Conservation (phyloP, 2,113 vertebrate genomes). For the Tyrannus savana region DNA sequence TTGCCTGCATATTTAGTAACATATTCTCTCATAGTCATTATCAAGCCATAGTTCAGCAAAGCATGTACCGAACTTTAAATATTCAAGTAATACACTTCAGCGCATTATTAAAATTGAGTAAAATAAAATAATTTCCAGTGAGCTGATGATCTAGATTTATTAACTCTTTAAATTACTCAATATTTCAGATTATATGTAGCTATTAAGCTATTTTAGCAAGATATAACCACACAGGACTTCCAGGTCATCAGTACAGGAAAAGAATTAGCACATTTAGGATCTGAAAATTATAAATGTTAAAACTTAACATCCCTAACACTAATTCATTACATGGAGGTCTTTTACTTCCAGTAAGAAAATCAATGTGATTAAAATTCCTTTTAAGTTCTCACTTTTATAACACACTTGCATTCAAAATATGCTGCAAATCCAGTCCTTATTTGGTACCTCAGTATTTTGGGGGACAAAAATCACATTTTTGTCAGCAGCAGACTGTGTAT, state of each 20-base stretch:
- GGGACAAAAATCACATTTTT: slow-evolving; percentile 37
- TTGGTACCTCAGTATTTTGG: not conserved
- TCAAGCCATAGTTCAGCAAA: slow-evolving; percentile 30
- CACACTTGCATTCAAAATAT: slow-evolving; percentile 21
- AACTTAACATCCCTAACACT: not conserved
- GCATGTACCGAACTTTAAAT: slow-evolving; percentile 33
- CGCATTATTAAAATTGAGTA: slow-evolving; percentile 28
- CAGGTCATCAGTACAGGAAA: not conserved
- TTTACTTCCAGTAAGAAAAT: slow-evolving; percentile 56
- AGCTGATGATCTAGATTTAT: not conserved
- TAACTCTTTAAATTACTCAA: slow-evolving; percentile 10
- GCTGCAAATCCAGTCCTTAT: slow-evolving; percentile 26
- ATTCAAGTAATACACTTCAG: slow-evolving; percentile 21
- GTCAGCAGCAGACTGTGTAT: not conserved
- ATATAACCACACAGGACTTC: not conserved
- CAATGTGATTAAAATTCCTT: slow-evolving; percentile 49
- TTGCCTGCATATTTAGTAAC: slow-evolving; percentile 23
- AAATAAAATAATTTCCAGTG: slow-evolving; percentile 27
- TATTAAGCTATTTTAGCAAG: not conserved
- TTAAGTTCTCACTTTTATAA: slow-evolving; percentile 42
- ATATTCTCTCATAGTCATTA: not conserved
- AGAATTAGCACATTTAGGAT: not conserved
- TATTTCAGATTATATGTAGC: not conserved
- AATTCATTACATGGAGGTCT: slow-evolving; percentile 27
- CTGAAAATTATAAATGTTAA: slow-evolving; percentile 7